Percentiles rank a stretch among this genome's conserved stretches.
phyloP scores from a whole-genome alignment of 2,888 invertebrate genomes.

The Pyrrhia umbra region DNA sequence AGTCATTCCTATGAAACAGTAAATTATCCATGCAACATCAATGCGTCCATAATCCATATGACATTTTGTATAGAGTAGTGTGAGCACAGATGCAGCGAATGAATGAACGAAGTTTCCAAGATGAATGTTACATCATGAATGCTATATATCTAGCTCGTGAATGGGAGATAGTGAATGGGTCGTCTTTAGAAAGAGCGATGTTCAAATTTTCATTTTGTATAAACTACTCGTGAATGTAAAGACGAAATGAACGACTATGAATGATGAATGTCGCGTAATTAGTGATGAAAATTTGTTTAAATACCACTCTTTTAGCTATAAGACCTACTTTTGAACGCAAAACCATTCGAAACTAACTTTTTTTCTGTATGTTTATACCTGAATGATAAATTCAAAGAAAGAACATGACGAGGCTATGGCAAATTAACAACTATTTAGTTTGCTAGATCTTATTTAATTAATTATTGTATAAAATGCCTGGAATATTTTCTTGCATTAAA shows the following conservation, averaged over 20 bases:
- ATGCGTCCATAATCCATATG: slow-evolving; percentile 54
- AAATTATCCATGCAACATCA: slow-evolving; percentile 67
- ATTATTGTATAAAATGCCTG: too few relatives aligned
- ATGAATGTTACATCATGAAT: slow-evolving; percentile 17
- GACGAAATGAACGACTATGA: slow-evolving; percentile 6
- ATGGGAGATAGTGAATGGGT: slow-evolving; percentile 40
- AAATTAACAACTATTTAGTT: too few relatives aligned
- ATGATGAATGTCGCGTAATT: slow-evolving; percentile 12
- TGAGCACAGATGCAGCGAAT: slow-evolving; percentile 30
- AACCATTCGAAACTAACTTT: too few relatives aligned
- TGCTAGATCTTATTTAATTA: too few relatives aligned
- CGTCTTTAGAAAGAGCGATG: slow-evolving; percentile 19
- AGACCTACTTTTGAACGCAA: not conserved
- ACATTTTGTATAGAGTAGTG: slow-evolving; percentile 41
- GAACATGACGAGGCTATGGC: too few relatives aligned
- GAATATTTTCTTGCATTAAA: too few relatives aligned
- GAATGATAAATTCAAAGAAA: too few relatives aligned
- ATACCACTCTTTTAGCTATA: not conserved
- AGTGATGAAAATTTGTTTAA: not conserved
- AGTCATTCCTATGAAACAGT: slow-evolving; percentile 25
- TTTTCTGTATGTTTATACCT: too few relatives aligned
- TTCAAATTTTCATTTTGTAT: slow-evolving; percentile 18
- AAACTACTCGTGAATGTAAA: slow-evolving; percentile 3
- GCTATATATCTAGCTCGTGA: slow-evolving; percentile 18
- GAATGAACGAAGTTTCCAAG: slow-evolving; percentile 20